These are phyloP conservation scores for Mus minutoides DNA, from an alignment of 2,797 vertebrate species.

Conservation along the genomic window DNA sequence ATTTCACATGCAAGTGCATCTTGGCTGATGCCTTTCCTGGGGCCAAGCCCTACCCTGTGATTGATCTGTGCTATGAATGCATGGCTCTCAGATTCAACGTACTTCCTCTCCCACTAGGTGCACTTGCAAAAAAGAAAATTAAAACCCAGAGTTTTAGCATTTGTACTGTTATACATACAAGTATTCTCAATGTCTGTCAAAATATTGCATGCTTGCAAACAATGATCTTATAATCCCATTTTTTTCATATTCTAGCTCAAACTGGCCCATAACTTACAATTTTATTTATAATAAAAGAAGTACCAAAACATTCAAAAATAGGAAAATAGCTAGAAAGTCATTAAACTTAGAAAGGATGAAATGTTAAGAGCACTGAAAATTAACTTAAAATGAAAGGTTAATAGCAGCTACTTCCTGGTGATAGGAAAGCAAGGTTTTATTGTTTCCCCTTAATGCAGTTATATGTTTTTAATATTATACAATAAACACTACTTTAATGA, in stretches of 20 bases:
- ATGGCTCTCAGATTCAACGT: background rate
- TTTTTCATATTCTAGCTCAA: constrained; percentile 33
- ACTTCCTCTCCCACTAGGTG: background rate
- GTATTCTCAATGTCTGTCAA: background rate
- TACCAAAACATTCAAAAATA: background rate
- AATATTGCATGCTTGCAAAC: background rate
- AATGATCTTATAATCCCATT: background rate
- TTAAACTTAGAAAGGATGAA: background rate
- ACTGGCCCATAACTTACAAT: background rate
- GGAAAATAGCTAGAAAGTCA: background rate
- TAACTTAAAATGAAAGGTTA: background rate
- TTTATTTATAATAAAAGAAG: constrained; percentile 46
- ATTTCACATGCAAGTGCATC: background rate
- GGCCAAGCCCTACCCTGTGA: background rate
- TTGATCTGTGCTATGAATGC: background rate
- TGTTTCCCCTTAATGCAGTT: constrained; percentile 16
- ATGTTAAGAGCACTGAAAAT: background rate
- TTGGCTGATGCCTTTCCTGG: background rate
- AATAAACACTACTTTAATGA: background rate
- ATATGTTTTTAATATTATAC: background rate
- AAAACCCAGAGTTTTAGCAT: constrained; percentile 2
- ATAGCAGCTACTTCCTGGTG: background rate
- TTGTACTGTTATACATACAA: background rate
- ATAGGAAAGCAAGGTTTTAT: background rate
- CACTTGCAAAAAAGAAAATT: background rate